Conservation (phyloP, 2,888 invertebrate species). For the Tridacna gigas region DNA sequence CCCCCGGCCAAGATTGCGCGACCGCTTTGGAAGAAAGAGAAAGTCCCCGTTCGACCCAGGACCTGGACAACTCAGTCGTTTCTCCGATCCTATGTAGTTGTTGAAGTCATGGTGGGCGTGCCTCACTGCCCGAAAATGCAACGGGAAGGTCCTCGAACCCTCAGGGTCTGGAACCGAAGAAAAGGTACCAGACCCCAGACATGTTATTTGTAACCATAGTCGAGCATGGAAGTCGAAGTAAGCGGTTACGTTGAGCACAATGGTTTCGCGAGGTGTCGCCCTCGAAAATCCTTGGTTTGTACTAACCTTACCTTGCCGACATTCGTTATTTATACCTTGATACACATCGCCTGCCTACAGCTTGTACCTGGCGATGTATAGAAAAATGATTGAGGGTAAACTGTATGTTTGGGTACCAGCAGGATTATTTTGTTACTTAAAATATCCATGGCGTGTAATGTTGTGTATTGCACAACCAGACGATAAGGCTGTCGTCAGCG, state of each 20-base stretch:
- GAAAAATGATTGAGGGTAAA: no score
- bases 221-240: slow-evolving; percentile 24
- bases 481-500: no score
- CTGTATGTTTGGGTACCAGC: no score
- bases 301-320: neutral
- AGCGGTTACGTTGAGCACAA: slow-evolving; percentile 36
- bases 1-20: slow-evolving; percentile 41
- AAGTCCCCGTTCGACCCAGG: slow-evolving; percentile 30
- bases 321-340: slow-evolving; percentile 5
- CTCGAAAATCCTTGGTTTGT: slow-evolving; percentile 10
- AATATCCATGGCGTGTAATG: no score
- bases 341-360: no score
- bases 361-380: no score
- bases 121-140: slow-evolving; percentile 38
- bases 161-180: slow-evolving; percentile 34
- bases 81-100: slow-evolving; percentile 10
- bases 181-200: slow-evolving; percentile 43
- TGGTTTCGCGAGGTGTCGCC: neutral
- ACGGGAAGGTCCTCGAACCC: slow-evolving; percentile 34
- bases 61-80: slow-evolving; percentile 29
- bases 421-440: no score
- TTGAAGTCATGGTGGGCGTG: slow-evolving; percentile 26
- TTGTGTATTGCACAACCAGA: no score
- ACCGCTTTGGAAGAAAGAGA: slow-evolving; percentile 39
- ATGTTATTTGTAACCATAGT: slow-evolving; percentile 4